Percentiles rank a stretch among this genome's conserved stretches.
These are phyloP conservation scores for Sepioteuthis lessoniana DNA, from an alignment of 2,888 invertebrate genomes.

Conservation along the genomic window DNA sequence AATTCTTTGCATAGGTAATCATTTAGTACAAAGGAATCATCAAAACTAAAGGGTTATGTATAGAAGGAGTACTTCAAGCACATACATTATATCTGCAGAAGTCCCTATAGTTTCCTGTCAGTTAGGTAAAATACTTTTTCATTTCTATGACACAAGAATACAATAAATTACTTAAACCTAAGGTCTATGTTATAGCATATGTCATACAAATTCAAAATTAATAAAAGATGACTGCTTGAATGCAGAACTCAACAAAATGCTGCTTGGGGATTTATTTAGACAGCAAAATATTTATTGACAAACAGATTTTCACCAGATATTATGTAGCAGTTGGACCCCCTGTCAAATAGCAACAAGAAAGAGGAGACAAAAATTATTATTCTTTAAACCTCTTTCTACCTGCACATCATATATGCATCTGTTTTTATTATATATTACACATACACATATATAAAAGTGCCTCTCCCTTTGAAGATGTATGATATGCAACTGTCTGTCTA, in stretches of 20 bases:
- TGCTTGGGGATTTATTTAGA: neutral
- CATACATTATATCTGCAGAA: too few species aligned
- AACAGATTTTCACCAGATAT: neutral
- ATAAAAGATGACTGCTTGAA: neutral
- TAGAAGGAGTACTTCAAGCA: too few species aligned
- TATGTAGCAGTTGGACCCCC: neutral
- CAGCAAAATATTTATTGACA: neutral
- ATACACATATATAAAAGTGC: neutral
- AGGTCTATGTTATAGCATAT: neutral
- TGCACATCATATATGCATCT: neutral
- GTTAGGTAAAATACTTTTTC: too few species aligned
- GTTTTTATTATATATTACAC: neutral
- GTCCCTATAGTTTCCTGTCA: too few species aligned
- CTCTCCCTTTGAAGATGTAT: constrained; percentile 20
- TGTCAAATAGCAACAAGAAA: neutral
- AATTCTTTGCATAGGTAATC: too few species aligned
- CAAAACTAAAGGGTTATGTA: too few species aligned
- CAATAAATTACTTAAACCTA: neutral
- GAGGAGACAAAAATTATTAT: neutral
- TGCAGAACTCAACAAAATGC: neutral
- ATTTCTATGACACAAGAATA: too few species aligned
- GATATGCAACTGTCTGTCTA: neutral
- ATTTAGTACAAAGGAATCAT: too few species aligned
- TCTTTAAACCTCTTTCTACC: neutral
- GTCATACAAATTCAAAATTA: neutral